Base-by-base conservation (phyloP, 2,113 vertebrate genomes). In the Salvelinus alpinus region DNA sequence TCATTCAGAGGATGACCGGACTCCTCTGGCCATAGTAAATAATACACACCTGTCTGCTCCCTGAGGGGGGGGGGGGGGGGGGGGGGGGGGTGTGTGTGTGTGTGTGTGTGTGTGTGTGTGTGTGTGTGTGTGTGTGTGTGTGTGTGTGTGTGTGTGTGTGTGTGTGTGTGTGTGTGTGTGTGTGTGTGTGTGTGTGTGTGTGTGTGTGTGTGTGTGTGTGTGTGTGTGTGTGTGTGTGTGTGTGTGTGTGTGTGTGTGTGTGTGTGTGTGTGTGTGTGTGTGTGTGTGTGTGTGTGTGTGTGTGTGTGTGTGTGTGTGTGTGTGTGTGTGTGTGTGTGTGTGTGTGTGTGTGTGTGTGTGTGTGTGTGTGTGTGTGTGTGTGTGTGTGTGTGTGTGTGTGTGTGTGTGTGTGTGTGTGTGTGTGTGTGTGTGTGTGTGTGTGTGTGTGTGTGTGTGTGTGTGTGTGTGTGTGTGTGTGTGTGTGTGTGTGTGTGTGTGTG, bases 1-100 rank as follows among this genome's bases (percentile, higher is more conserved):
- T 73, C 72, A 82, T 71, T 80, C 72, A 54, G 57, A 77, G 51
- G 73, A 72, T 75, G 62, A 24, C 60, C 74, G 72, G 71, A 70
- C 72, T 71, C 76, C 54, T 78, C 54, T 44, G 71, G 51, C 68
- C 83, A 70, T 22, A 74, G 79, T 83, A 80, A 87, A 88, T 85
- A 82, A 85, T 78, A 66, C 70, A 80, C 73, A 72, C 73, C 71
- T 78, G 57, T 81, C 64, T 72, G 67, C 38, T 68, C 4, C 60
- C 70, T 62, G 38, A 31, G n/a, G n/a, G n/a, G n/a, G n/a, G n/a
- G n/a, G n/a, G n/a, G n/a, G n/a, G n/a, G n/a, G n/a, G n/a, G n/a
- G n/a, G n/a, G n/a, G n/a, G n/a, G n/a, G n/a, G n/a, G n/a, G n/a
- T 14, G 29, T 38, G 66, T 38, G 24, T 24, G 24, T n/a, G 31